Percentiles rank a stretch among this genome's conserved stretches.
Conservation (phyloP, 2,888 invertebrate species). For the Lithophane semibrunnea region DNA sequence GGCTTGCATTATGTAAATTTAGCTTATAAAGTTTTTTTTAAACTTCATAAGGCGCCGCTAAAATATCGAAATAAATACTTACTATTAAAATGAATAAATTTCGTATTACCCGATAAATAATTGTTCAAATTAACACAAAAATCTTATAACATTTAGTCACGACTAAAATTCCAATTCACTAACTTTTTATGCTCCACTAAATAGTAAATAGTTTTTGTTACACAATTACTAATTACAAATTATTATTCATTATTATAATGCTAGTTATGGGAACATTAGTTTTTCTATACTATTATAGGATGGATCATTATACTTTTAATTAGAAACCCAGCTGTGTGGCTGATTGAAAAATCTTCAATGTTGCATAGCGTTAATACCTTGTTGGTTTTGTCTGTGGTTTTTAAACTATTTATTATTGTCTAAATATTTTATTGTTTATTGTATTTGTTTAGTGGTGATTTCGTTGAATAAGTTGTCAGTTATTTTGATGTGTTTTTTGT, state of each 20-base stretch:
- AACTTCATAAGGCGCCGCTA: background rate
- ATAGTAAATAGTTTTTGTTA: slow-evolving; percentile 61
- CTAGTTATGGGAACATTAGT: slow-evolving; percentile 54
- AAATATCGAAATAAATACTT: too few relatives aligned
- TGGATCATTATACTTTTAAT: slow-evolving; percentile 85
- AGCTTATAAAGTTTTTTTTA: too few relatives aligned
- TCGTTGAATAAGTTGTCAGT: slow-evolving; percentile 43
- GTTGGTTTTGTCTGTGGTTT: slow-evolving; percentile 48
- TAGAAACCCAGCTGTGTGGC: slow-evolving; percentile 80
- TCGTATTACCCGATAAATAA: background rate
- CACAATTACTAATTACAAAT: slow-evolving; percentile 64
- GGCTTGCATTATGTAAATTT: too few relatives aligned
- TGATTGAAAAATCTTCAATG: slow-evolving; percentile 84
- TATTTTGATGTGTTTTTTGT: slow-evolving; percentile 27
- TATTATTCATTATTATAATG: slow-evolving; percentile 66
- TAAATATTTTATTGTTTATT: slow-evolving; percentile 50
- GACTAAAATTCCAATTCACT: slow-evolving; percentile 22
- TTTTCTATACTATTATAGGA: slow-evolving; percentile 52
- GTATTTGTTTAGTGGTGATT: slow-evolving; percentile 53
- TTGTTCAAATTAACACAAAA: slow-evolving; percentile 3
- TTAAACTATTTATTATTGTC: slow-evolving; percentile 63
- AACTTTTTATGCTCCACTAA: slow-evolving; percentile 48
- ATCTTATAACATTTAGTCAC: slow-evolving; percentile 22
- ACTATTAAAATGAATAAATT: background rate
- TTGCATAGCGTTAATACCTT: slow-evolving; percentile 72